phyloP scores from a whole-genome alignment of 2,888 invertebrate genomes.

The Altica lythri region DNA sequence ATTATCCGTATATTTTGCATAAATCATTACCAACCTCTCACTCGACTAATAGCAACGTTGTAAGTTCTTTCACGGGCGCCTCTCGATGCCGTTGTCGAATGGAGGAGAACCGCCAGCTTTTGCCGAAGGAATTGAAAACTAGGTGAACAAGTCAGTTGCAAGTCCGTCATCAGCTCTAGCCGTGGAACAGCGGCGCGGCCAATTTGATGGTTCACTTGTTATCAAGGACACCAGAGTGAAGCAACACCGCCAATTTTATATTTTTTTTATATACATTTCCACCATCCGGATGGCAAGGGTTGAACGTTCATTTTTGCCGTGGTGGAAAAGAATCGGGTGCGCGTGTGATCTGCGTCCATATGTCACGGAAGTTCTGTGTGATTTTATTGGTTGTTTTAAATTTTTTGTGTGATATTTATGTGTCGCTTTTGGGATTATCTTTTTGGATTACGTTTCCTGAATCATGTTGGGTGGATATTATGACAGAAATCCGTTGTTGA shows the following conservation, averaged over 20 bases:
- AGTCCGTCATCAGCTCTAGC: constrained; percentile 36
- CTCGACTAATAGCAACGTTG: constrained; percentile 1
- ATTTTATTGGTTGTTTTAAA: constrained; percentile 29
- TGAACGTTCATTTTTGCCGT: constrained; percentile 15
- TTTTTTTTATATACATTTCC: constrained; percentile 22
- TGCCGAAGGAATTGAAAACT: constrained; percentile 45
- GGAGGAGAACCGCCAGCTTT: constrained; percentile 34
- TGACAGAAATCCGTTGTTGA: constrained; percentile 64
- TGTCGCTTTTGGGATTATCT: constrained; percentile 35
- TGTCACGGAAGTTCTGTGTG: constrained; percentile 20
- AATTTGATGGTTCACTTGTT: constrained; percentile 49
- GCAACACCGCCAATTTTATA: constrained; percentile 20
- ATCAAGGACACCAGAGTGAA: constrained; percentile 48
- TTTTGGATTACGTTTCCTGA: constrained; percentile 37
- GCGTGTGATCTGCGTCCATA: constrained; percentile 24
- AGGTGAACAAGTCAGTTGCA: constrained; percentile 49
- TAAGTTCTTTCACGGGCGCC: constrained; percentile 24
- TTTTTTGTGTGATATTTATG: constrained; percentile 36
- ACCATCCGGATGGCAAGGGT: constrained; percentile 22
- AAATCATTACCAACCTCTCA: not conserved
- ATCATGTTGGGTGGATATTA: constrained; percentile 61
- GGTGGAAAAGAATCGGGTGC: constrained; percentile 20
- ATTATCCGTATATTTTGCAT: not conserved
- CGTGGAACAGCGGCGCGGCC: constrained; percentile 27
- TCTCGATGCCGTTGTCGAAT: constrained; percentile 24